Evolutionary conservation across 2,888 invertebrate species (phyloP), one percentile per base, ranked within the genome.

Genomic region (Dryocosmus kuriphilus): DNA sequence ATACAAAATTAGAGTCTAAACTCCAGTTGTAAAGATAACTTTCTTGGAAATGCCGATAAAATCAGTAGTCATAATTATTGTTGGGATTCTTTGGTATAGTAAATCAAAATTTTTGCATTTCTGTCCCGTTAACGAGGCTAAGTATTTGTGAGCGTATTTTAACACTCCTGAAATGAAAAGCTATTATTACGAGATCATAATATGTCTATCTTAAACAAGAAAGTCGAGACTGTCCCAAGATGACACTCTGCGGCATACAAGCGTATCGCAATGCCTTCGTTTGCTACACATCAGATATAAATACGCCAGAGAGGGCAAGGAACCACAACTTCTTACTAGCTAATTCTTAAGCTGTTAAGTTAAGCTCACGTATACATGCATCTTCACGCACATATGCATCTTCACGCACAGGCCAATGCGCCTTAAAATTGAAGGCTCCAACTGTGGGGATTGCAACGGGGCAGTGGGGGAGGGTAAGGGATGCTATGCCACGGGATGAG

Each of bases 291-390:
- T 83, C 88, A 87, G 89, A 89, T 89, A 89, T 89, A 89, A 89
- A 89, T 89, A 89, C 88, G 89, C 89, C 87, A 88, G 87, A 88
- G 89, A 89, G 89, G 89, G 89, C 89, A 89, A 89, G 88, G 89
- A 88, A 89, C 89, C 89, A 88, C 84, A 81, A 82, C 81, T 84
- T 82, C 83, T 77, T 81, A 80, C 77, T 77, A 80, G 77, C 80
- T 67, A 67, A 78, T 74, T 77, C 77, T 80, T 79, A 81, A 82
- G 79, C 79, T 46, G 67, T 67, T 67, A 67, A 67, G 41, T 71
- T 71, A 71, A 71, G 30, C 46, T 19, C 41, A 41, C 62, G 51
- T 35, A 57, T 24, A 76, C 76, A 80, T 76, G 82, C 77, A 78
- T 81, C 79, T 80, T 78, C 77, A 41, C 4, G 16, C 38, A 41